Conservation (phyloP, 1,140 invertebrate species). For the Whitmania pigra region DNA sequence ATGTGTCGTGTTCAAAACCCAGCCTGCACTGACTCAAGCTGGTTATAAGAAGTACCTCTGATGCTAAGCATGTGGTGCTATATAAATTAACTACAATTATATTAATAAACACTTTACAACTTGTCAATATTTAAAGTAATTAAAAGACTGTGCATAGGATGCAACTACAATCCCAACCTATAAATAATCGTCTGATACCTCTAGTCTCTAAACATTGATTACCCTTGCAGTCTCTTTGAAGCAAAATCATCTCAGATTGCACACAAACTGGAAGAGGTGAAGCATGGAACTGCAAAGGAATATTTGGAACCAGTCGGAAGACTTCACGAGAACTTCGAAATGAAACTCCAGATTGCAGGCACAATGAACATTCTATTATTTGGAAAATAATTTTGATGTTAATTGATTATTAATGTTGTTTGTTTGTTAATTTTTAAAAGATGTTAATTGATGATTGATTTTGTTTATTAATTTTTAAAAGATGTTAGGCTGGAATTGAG, state of each 20-base stretch:
- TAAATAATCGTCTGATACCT: too few species aligned
- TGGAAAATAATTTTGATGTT: background rate
- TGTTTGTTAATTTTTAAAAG: background rate
- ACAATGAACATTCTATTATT: background rate
- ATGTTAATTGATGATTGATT: conserved; percentile 2
- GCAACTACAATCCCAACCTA: too few species aligned
- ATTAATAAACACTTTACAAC: too few species aligned
- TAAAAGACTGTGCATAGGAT: too few species aligned
- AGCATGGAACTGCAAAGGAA: conserved; percentile 26
- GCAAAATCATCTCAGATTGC: conserved; percentile 22
- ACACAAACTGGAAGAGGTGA: conserved; percentile 27
- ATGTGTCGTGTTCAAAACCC: too few species aligned
- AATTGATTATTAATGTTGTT: too few species aligned
- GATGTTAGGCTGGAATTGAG: conserved; percentile 14
- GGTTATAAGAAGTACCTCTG: too few species aligned
- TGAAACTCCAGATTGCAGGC: conserved; percentile 9
- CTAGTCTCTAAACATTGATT: too few species aligned
- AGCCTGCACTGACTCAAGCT: too few species aligned
- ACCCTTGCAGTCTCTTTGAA: conserved; percentile 5
- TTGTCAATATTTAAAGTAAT: too few species aligned
- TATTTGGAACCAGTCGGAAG: conserved; percentile 23
- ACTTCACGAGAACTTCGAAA: conserved; percentile 8
- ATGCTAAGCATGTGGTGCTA: too few species aligned
- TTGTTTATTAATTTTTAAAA: background rate
- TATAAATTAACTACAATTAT: too few species aligned